These are phyloP conservation scores for Amphimedon queenslandica DNA, from an alignment of 37 sponge, comb jelly and placozoan genomes.

Conservation along the genomic window DNA sequence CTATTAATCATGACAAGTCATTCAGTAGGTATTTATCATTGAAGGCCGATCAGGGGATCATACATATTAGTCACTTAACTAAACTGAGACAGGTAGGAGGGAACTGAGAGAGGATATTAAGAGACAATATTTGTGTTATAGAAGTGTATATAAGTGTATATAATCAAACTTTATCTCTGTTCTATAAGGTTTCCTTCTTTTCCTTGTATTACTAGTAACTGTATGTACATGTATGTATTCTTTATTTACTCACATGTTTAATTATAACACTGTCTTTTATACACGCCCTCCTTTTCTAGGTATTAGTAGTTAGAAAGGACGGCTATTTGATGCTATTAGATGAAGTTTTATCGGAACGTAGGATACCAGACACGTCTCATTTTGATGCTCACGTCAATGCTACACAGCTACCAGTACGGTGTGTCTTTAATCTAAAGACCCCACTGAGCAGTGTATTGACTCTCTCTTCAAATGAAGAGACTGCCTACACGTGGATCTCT, in stretches of 20 bases:
- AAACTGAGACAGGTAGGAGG: slow-evolving; percentile 21
- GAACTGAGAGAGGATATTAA: no score
- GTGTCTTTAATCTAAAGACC: slow-evolving; percentile 31
- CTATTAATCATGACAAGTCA: slow-evolving; percentile 36
- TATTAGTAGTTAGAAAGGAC: slow-evolving; percentile 51
- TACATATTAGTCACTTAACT: slow-evolving; percentile 33
- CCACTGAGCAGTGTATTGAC: slow-evolving; percentile 28
- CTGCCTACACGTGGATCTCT: slow-evolving; percentile 37
- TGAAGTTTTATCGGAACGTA: slow-evolving; percentile 33
- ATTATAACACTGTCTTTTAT: background rate
- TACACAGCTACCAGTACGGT: slow-evolving; percentile 56
- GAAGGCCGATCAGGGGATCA: slow-evolving; percentile 37
- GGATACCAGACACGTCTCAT: slow-evolving; percentile 25
- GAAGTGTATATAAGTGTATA: no score
- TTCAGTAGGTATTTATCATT: slow-evolving; percentile 49
- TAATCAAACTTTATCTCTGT: no score
- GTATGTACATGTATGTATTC: no score
- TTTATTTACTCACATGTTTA: background rate
- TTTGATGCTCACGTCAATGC: slow-evolving; percentile 47
- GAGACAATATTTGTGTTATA: no score
- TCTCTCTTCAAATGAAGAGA: background rate
- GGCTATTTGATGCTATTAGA: slow-evolving; percentile 63
- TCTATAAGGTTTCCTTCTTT: no score
- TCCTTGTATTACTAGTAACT: no score
- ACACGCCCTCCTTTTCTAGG: slow-evolving; percentile 8